Evolutionary conservation across 2,113 vertebrate species (phyloP).

Genomic region (Eulacestoma nigropectus): DNA sequence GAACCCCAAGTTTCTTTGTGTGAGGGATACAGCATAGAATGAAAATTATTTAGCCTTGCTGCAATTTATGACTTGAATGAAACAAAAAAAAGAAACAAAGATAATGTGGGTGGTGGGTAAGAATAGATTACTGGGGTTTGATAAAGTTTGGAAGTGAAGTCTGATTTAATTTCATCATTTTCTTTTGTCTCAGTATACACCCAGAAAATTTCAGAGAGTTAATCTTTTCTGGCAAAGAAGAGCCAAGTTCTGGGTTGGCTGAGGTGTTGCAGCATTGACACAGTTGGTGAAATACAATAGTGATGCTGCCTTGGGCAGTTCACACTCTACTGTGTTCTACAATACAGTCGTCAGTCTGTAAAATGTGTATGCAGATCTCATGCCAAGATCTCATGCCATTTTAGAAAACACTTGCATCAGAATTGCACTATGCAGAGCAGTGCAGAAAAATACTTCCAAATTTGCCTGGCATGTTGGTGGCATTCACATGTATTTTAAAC

Average conservation of each 20-base stretch:
- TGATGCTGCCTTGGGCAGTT: neutral
- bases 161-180: neutral
- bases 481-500: neutral
- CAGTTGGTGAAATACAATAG: neutral
- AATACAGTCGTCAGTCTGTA: neutral
- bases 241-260: neutral
- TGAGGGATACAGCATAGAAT: neutral
- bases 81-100: neutral
- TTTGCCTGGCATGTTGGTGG: neutral
- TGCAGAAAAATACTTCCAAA: neutral
- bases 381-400: neutral
- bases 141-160: neutral
- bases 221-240: neutral
- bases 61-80: neutral
- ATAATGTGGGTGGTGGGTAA: neutral
- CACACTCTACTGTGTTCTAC: neutral
- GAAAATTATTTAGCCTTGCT: neutral
- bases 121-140: neutral
- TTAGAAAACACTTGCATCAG: neutral
- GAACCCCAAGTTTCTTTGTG: neutral
- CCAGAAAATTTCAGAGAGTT: neutral
- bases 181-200: neutral
- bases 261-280: neutral
- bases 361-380: neutral
- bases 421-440: neutral